Percentiles rank a stretch among this genome's conserved stretches.
phyloP scores from a whole-genome alignment of 1,140 invertebrate genomes.

The Hylyphantes graminicola region DNA sequence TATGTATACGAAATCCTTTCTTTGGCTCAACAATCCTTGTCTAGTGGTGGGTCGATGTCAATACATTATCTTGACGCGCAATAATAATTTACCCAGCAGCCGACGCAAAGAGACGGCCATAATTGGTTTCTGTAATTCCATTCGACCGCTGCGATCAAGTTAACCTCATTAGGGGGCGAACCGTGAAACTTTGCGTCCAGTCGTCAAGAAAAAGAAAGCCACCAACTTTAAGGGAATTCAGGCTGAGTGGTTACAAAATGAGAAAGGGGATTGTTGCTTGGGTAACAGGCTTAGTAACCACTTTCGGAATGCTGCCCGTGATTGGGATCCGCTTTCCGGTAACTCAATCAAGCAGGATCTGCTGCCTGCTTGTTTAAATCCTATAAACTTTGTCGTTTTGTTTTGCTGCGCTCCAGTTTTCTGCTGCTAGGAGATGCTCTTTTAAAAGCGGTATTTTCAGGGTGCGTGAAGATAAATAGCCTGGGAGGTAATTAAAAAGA shows the following conservation, averaged over 20 bases:
- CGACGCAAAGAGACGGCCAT: constrained; percentile 44
- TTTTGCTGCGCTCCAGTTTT: constrained; percentile 23
- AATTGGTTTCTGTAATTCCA: constrained; percentile 60
- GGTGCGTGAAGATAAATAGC: constrained; percentile 55
- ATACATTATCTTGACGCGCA: constrained; percentile 55
- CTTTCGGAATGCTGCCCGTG: constrained; percentile 28
- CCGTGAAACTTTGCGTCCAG: not conserved
- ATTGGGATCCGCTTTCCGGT: constrained; percentile 23
- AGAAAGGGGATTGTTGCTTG: constrained; percentile 59
- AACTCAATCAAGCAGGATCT: constrained; percentile 50
- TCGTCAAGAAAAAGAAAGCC: constrained; percentile 38
- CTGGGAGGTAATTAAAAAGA: constrained; percentile 57
- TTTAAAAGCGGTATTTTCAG: constrained; percentile 57
- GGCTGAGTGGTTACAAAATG: constrained; percentile 58
- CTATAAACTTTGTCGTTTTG: constrained; percentile 56
- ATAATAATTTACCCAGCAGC: constrained; percentile 60
- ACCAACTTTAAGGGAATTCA: constrained; percentile 58
- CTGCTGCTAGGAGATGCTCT: constrained; percentile 34
- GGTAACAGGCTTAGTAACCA: constrained; percentile 57
- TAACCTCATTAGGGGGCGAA: constrained; percentile 56
- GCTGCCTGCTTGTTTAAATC: constrained; percentile 59
- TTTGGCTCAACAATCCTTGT: constrained; percentile 44
- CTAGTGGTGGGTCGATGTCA: constrained; percentile 55
- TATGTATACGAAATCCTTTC: constrained; percentile 54
- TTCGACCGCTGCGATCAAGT: constrained; percentile 50